Evolutionary conservation across 2,113 vertebrate species (phyloP).

Genomic region (Prolemur simus): DNA sequence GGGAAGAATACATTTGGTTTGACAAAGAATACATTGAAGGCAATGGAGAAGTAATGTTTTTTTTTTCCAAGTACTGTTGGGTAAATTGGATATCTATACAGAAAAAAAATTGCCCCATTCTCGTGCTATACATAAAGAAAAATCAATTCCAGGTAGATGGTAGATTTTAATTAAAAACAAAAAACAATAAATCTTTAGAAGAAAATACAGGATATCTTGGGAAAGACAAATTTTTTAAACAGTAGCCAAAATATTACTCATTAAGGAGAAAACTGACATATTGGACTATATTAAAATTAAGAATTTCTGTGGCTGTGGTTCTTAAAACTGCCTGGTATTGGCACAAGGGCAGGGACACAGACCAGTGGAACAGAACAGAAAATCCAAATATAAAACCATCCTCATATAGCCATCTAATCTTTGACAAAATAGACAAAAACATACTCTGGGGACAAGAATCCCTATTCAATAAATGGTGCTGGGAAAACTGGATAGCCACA

Average conservation of each 20-base stretch:
- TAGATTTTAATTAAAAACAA: conserved; percentile 23
- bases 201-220: background rate
- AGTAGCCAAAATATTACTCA: background rate
- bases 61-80: background rate
- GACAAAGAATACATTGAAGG: background rate
- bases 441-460: too few species aligned
- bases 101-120: background rate
- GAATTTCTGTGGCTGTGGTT: too few species aligned
- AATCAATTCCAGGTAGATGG: background rate
- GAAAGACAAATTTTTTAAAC: background rate
- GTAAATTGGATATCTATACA: background rate
- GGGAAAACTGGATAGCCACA: too few species aligned
- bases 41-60: background rate
- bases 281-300: background rate
- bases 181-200: conserved; percentile 16
- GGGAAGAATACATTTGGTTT: background rate
- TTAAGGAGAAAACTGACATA: background rate
- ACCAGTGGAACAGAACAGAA: too few species aligned
- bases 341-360: too few species aligned
- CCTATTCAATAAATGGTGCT: too few species aligned
- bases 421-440: too few species aligned
- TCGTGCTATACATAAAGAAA: background rate
- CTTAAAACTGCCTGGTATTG: too few species aligned
- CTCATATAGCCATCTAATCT: too few species aligned
- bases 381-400: too few species aligned